Evolutionary conservation across 2,797 vertebrate genomes (phyloP), one percentile per base, ranked within the genome.

Genomic region (Apogon hyalosoma): DNA sequence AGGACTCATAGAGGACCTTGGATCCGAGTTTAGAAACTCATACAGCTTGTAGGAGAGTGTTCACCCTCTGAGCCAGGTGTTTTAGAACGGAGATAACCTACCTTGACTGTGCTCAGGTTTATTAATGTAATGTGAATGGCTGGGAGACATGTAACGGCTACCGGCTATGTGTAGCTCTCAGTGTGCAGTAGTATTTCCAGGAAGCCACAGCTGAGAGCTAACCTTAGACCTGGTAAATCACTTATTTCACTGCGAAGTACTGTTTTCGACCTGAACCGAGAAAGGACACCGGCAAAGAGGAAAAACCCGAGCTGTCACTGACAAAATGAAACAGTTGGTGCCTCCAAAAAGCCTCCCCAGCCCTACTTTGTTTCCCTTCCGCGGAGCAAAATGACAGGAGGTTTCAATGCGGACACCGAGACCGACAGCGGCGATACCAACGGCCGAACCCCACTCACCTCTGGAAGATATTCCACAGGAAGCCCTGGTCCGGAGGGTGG

Each of bases 391-490:
- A 68, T 73, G 69, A 52, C 77, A 48, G 76, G 77, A 75, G 74
- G 52, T 66, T 58, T 63, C 68, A 76, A 45, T 63, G 70, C 75
- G 70, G 75, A 75, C 28, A 76, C 28, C 53, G 21, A 9, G 40
- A 6, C 53, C 28, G 59, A 54, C 31, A 57, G 48, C 33, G 8
- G 15, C 18, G 16, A 63, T 38, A 68, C 48, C n/a, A 50, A 0
- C 58, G 52, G 52, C 15, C 50, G 53, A 24, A 16, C 48, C 43
- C 11, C 36, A 80, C 93, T 94, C 75, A 95, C 94, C 94, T 93
- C 87, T 95, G 94, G 72, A 95, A 95, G 89, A 95, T 95, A 87
- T 93, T 95, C 94, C 94, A 95, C 77, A 95, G 77, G 54, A 95
- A 95, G 10, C 88, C 73, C 57, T 95, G 94, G 76, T 95, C 94